A percentile compares a stretch with the other conserved stretches of the same genome.
Conservation (phyloP, 2,797 vertebrate genomes). For the Sarcophilus harrisii region DNA sequence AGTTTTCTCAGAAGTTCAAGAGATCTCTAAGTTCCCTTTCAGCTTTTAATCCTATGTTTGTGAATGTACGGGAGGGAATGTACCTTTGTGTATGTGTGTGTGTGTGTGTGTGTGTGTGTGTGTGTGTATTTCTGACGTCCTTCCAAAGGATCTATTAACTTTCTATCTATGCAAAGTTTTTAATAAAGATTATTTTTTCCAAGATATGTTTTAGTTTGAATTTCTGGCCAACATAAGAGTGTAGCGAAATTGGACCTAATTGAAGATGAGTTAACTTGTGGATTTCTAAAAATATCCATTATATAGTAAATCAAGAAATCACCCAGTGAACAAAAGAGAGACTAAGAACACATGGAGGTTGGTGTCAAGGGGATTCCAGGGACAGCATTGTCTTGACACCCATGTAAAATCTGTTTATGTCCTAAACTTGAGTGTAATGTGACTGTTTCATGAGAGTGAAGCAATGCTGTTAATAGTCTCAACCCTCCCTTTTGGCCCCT, state of each 20-base stretch:
- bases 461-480: constrained; percentile 76
- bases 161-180: background rate
- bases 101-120: background rate
- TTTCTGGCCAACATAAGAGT: background rate
- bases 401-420: constrained; percentile 68
- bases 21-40: background rate
- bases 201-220: background rate
- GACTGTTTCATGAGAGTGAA: constrained; percentile 77
- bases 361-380: constrained; percentile 38
- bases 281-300: background rate
- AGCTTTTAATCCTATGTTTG: background rate
- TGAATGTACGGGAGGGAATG: background rate
- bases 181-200: background rate
- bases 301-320: background rate
- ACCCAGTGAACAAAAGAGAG: background rate
- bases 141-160: background rate
- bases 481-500: constrained; percentile 74
- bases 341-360: background rate
- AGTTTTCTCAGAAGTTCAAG: background rate
- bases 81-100: background rate
- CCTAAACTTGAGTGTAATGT: constrained; percentile 69
- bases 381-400: constrained; percentile 51
- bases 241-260: background rate
- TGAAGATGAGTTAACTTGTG: background rate
- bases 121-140: background rate